These are phyloP conservation scores for Turritopsis rubra DNA, from an alignment of 30 jellyfish, hydroid and myxozoan genomes.

Conservation along the genomic window DNA sequence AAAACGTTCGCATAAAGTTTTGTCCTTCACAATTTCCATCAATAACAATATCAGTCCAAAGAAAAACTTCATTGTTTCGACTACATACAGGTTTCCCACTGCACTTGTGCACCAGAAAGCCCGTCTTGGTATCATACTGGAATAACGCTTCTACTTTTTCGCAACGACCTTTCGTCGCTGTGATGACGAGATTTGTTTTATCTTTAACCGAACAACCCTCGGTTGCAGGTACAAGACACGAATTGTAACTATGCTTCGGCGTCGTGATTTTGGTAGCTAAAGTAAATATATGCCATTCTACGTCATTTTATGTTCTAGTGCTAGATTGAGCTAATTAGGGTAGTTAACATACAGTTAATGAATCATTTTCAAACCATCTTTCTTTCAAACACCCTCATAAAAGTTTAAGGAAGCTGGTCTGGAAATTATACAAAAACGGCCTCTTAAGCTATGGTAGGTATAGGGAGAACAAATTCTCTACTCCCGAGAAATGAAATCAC, in stretches of 20 bases:
- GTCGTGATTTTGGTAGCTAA: neutral
- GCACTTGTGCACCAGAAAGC: neutral
- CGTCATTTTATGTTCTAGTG: neutral
- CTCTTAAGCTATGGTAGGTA: no score
- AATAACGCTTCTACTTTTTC: neutral
- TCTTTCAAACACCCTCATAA: no score
- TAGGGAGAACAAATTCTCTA: no score
- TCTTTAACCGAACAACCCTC: neutral
- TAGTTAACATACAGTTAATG: no score
- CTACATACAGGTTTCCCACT: conserved; percentile 2
- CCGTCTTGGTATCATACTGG: neutral
- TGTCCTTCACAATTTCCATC: neutral
- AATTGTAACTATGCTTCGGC: neutral
- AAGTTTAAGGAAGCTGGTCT: no score
- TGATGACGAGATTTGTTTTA: neutral
- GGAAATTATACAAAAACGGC: no score
- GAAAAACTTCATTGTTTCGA: neutral
- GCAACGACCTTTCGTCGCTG: neutral
- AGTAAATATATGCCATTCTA: no score
- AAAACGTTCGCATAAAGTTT: neutral
- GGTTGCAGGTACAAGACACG: neutral
- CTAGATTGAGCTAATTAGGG: no score
- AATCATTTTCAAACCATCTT: no score
- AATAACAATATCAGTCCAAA: neutral
- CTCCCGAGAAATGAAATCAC: no score